Conservation (phyloP, 2,113 vertebrate genomes). For the Alosa alosa region DNA sequence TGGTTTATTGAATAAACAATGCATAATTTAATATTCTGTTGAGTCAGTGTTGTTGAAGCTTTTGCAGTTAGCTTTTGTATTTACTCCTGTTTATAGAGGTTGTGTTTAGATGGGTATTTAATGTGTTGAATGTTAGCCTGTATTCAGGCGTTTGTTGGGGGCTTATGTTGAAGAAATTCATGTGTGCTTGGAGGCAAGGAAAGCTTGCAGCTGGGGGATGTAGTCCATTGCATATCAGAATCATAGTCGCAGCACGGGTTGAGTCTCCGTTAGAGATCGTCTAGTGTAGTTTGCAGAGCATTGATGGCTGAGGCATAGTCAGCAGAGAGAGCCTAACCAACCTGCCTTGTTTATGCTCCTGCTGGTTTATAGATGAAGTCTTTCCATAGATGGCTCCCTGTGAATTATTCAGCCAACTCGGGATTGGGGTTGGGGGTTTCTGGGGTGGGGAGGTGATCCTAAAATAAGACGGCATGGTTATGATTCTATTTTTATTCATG, state of each 20-base stretch:
- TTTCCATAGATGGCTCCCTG: background rate
- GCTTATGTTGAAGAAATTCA: background rate
- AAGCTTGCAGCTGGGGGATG: background rate
- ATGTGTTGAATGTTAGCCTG: background rate
- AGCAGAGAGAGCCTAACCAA: background rate
- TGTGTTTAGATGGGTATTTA: background rate
- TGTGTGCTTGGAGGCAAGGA: too few relatives aligned
- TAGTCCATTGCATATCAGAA: background rate
- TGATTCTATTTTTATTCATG: background rate
- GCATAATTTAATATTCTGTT: too few relatives aligned
- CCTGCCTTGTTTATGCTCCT: background rate
- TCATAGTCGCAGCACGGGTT: background rate
- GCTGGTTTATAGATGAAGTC: background rate
- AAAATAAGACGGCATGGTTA: background rate
- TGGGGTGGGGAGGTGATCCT: background rate
- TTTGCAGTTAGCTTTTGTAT: too few relatives aligned
- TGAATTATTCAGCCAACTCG: background rate
- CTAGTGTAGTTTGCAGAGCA: background rate
- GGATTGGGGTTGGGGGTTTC: background rate
- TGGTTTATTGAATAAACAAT: too few relatives aligned
- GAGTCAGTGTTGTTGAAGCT: too few relatives aligned
- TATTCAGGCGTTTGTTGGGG: background rate
- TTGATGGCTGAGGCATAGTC: background rate
- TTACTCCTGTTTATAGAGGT: background rate
- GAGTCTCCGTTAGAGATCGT: background rate